phyloP scores from a whole-genome alignment of 2,797 vertebrate species.

The Bradypus variegatus region DNA sequence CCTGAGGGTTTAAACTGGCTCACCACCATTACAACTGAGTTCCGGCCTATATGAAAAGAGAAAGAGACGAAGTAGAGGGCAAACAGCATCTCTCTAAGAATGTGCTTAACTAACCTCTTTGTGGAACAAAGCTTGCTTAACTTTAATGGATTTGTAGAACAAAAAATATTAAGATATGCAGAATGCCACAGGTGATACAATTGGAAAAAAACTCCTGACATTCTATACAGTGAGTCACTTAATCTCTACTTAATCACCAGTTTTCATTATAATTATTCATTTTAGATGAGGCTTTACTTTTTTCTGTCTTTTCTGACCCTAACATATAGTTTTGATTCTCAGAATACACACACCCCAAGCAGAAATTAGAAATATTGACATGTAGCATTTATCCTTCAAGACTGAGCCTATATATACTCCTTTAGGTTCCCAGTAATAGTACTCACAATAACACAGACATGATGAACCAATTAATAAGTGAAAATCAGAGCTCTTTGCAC shows the following conservation, averaged over 20 bases:
- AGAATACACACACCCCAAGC: background rate
- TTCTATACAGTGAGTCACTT: background rate
- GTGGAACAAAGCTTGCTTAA: background rate
- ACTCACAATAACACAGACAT: background rate
- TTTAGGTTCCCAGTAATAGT: background rate
- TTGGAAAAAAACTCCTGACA: background rate
- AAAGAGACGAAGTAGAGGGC: background rate
- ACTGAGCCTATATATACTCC: background rate
- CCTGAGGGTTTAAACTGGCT: background rate
- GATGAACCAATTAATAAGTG: background rate
- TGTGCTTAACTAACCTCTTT: background rate
- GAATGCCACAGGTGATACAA: constrained; percentile 13
- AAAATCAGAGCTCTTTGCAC: constrained; percentile 20
- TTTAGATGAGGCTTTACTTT: background rate
- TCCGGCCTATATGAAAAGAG: background rate
- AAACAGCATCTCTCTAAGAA: background rate
- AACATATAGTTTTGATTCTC: constrained; percentile 3
- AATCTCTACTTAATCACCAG: background rate
- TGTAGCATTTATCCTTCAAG: background rate
- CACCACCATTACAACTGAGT: background rate
- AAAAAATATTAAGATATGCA: background rate
- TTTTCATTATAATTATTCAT: background rate
- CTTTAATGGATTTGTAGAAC: background rate
- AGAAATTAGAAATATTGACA: background rate
- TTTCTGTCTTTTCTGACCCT: background rate